phyloP scores from a whole-genome alignment of 2,113 vertebrate species.

The Barbus barbus region DNA sequence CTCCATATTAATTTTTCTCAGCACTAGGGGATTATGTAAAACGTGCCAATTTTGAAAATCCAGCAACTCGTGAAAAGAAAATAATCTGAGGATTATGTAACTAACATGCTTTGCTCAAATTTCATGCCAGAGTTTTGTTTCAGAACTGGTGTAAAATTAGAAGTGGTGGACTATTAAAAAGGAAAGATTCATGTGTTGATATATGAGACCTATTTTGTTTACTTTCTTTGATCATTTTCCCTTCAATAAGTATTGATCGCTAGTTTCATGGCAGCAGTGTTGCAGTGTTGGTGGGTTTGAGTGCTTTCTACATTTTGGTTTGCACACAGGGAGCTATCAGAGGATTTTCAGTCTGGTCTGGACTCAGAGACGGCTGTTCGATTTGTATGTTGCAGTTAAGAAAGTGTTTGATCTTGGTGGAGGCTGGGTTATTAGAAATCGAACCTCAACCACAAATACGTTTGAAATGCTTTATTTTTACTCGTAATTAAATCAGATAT shows the following conservation, averaged over 20 bases:
- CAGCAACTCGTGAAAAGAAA: neutral
- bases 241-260: neutral
- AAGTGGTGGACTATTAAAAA: neutral
- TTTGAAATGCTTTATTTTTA: neutral
- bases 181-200: neutral
- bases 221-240: neutral
- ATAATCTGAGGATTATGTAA: conserved; percentile 3
- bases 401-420: conserved; percentile 11
- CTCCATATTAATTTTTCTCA: conserved; percentile 46
- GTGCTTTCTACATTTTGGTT: neutral
- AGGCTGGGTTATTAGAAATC: neutral
- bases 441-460: neutral
- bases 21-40: conserved; percentile 35
- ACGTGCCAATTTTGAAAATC: conserved; percentile 29
- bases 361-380: neutral
- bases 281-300: neutral
- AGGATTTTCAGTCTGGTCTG: neutral
- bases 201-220: neutral
- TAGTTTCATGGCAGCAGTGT: neutral
- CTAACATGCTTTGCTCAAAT: neutral
- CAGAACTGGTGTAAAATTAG: neutral
- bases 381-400: neutral
- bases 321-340: neutral
- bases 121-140: neutral
- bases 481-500: neutral